Base-by-base conservation (phyloP, 1,140 invertebrate genomes). In the Conopomorpha cramerella region DNA sequence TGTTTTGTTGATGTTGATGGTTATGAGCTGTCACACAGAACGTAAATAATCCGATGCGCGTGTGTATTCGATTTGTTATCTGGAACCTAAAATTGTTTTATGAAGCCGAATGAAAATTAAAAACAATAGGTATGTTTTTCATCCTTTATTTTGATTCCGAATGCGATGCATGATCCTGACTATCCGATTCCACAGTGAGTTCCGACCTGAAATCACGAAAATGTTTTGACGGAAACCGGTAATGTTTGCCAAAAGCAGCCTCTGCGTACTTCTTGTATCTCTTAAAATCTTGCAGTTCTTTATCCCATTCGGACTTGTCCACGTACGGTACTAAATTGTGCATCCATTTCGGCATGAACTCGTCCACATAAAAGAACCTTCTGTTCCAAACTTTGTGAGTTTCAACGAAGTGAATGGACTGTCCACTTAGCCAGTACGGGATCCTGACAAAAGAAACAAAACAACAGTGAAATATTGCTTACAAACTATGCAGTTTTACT, bases 281-380 rank as follows among this genome's bases (percentile, higher is more conserved):
- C 25, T 45, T 52, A 6, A 39, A 66, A 1, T 66, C 58, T 3
- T 34, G 18, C 23, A 55, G 38, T 41, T 72, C 67, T 16, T 52
- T 45, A 8, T 51, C 40, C 58, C 63, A 72, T 17, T 65, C 55
- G 1, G 44, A 42, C 15, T 55, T 29, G n/a, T 51, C 45, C 0
- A 72, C 52, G 27, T 45, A 65, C 1, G 53, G 49, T 8, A 67
- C 42, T 6, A 55, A 8, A 2, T 46, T 36, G 12, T 38, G 36
- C 27, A 64, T 15, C 64, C 64, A 67, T 11, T 55, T 37, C 0
- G 67, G 67, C 3, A 68, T 38, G 34, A 62, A 64, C 14, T 57
- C 51, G 29, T 72, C 63, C 54, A 60, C 55, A 32, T 62, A 70
- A 31, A 48, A 59, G 38, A 58, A 72, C 1, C 67, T 41, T 13